Evolutionary conservation across 2,113 vertebrate genomes (phyloP).

Genomic region (Cynocephalus volans): DNA sequence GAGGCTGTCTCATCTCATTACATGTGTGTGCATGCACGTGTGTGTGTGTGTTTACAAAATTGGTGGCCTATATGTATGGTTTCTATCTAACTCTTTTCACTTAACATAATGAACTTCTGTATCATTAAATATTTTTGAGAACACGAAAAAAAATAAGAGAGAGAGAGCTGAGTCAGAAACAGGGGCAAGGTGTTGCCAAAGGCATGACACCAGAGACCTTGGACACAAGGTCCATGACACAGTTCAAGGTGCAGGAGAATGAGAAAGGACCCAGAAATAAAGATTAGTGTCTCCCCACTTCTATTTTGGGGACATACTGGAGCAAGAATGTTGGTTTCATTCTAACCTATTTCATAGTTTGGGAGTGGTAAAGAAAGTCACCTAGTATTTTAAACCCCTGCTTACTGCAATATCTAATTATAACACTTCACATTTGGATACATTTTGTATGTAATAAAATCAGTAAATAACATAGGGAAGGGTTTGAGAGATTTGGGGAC

Average conservation of each 20-base stretch:
- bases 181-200: not conserved
- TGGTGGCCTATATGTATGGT: too few relatives aligned
- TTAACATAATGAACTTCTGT: too few relatives aligned
- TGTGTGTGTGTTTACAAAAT: too few relatives aligned
- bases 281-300: constrained; percentile 1
- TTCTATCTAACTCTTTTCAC: too few relatives aligned
- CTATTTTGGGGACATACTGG: not conserved
- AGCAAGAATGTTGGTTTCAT: constrained; percentile 37
- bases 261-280: not conserved
- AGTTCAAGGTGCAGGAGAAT: not conserved
- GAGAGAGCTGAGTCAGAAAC: constrained; percentile 31
- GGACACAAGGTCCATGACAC: not conserved
- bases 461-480: not conserved
- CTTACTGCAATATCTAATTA: not conserved
- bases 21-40: too few relatives aligned
- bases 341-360: constrained; percentile 43
- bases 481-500: not conserved
- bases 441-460: constrained; percentile 27
- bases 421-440: not conserved
- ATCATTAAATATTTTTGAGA: too few relatives aligned
- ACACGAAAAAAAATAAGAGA: too few relatives aligned
- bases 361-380: not conserved
- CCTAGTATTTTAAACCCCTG: constrained; percentile 32
- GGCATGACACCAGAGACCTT: not conserved
- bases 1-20: too few relatives aligned